A percentile compares a stretch with the other conserved stretches of the same genome.
These are phyloP conservation scores for Matsumyia berberina DNA, from an alignment of 2,888 invertebrate species.

Conservation along the genomic window DNA sequence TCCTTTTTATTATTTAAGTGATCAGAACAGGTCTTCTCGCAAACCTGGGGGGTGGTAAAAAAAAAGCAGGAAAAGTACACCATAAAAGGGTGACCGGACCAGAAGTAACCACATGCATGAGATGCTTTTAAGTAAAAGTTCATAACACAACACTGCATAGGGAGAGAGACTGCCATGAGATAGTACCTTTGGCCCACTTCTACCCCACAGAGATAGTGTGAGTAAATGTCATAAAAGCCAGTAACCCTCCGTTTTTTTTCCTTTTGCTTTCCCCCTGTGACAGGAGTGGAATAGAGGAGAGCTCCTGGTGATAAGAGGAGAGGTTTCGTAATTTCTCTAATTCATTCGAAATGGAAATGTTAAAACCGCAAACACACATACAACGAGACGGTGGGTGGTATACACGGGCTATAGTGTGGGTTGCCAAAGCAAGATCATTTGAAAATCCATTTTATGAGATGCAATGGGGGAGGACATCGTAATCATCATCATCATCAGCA, in stretches of 20 bases:
- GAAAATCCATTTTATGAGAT: slow-evolving; percentile 74
- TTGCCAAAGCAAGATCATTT: slow-evolving; percentile 60
- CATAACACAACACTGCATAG: slow-evolving; percentile 49
- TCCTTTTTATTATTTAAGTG: slow-evolving; percentile 60
- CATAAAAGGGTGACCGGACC: slow-evolving; percentile 63
- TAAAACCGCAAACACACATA: slow-evolving; percentile 20
- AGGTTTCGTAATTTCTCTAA: slow-evolving; percentile 67
- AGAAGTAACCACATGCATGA: slow-evolving; percentile 73
- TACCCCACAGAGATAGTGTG: slow-evolving; percentile 38
- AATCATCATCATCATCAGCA: slow-evolving; percentile 55
- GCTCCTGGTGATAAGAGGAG: slow-evolving; percentile 35
- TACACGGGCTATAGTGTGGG: slow-evolving; percentile 42
- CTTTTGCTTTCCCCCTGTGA: background rate
- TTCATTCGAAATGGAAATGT: slow-evolving; percentile 70
- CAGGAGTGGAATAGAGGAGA: slow-evolving; percentile 16
- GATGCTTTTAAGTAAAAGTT: slow-evolving; percentile 73
- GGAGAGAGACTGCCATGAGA: background rate
- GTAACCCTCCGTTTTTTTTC: slow-evolving; percentile 57
- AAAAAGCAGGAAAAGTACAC: slow-evolving; percentile 16
- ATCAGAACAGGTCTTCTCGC: slow-evolving; percentile 26
- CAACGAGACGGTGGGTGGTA: background rate
- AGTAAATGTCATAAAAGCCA: slow-evolving; percentile 72
- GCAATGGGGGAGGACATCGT: slow-evolving; percentile 66
- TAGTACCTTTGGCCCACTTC: background rate
- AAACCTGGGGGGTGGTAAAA: slow-evolving; percentile 32